Conservation (phyloP, 2,888 invertebrate species). For the Rutpela maculata region DNA sequence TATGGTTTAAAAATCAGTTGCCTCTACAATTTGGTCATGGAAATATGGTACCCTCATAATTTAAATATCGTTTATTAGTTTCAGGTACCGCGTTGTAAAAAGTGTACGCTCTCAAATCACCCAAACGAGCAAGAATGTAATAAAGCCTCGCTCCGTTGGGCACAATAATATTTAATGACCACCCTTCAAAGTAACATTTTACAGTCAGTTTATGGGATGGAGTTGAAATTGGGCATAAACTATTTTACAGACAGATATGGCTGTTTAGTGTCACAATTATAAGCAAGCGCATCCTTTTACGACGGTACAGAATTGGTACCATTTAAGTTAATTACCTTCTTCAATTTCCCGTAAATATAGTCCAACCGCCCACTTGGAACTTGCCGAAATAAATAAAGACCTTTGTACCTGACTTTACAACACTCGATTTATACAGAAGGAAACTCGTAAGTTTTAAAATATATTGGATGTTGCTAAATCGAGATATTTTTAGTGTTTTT, state of each 20-base stretch:
- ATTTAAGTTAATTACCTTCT: constrained; percentile 51
- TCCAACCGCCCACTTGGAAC: constrained; percentile 19
- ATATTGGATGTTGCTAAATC: too few species aligned
- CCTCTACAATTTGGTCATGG: not conserved
- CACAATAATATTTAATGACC: constrained; percentile 60
- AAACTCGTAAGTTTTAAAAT: too few species aligned
- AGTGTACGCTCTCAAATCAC: constrained; percentile 22
- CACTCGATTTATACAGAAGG: not conserved
- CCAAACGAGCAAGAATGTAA: constrained; percentile 42
- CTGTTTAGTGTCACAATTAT: constrained; percentile 60
- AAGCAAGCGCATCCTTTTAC: constrained; percentile 45
- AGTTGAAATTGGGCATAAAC: constrained; percentile 55
- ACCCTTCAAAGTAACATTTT: constrained; percentile 59
- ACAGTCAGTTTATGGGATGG: constrained; percentile 56
- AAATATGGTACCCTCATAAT: not conserved
- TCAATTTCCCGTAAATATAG: constrained; percentile 49
- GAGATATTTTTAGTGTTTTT: too few species aligned
- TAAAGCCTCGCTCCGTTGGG: constrained; percentile 52
- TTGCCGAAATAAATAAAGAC: constrained; percentile 15
- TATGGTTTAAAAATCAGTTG: not conserved
- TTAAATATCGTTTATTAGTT: not conserved
- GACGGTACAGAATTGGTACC: constrained; percentile 45
- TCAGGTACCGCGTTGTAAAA: not conserved
- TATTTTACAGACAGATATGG: constrained; percentile 58
- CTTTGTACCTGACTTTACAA: constrained; percentile 26